Base-by-base conservation (phyloP, 1,140 invertebrate genomes). In the Drosophila eugracilis region DNA sequence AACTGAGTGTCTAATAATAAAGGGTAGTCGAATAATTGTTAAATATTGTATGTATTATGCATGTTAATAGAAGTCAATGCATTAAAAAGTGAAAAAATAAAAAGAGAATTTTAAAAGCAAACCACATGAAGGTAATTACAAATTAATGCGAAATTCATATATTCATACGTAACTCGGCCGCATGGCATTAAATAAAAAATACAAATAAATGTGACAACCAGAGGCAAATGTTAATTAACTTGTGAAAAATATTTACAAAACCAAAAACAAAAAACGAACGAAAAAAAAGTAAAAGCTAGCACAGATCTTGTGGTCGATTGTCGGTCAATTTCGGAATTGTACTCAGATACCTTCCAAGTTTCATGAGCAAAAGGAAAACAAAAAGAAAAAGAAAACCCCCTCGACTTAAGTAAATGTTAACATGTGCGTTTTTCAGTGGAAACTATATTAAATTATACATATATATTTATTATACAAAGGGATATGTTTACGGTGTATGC, bases 281-380 rank as follows among this genome's bases (percentile, higher is more conserved):
- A 12, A 53, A 52, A 37, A 28, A 42, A 21, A 7, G 30, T 32
- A 9, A 32, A 34, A 32, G 28, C 36, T 34, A 36, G 36, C 52
- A 53, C 48, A 42, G 48, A 5, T 59, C 45, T 47, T 44, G 44
- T 54, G 53, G 50, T 73, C 54, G 48, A 73, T 66, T 77, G 50
- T 81, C 39, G 60, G 83, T 83, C 83, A 86, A 88, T 88, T 88
- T 71, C 70, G 80, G 34, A 84, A 71, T 55, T 54, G 73, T 54
- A 50, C 58, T 49, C 58, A 65, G 42, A 58, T 63, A 78, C 41
- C 54, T 66, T 72, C 62, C 50, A 57, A 54, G 41, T 58, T 72
- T 72, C 49, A 67, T 26, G 52, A 45, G 22, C 9, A 32, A 42
- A 24, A 34, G 28, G 3, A 42, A 42, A 42, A 42, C 2, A 30